Conservation (phyloP, 1,140 invertebrate species). For the Tribolium madens region DNA sequence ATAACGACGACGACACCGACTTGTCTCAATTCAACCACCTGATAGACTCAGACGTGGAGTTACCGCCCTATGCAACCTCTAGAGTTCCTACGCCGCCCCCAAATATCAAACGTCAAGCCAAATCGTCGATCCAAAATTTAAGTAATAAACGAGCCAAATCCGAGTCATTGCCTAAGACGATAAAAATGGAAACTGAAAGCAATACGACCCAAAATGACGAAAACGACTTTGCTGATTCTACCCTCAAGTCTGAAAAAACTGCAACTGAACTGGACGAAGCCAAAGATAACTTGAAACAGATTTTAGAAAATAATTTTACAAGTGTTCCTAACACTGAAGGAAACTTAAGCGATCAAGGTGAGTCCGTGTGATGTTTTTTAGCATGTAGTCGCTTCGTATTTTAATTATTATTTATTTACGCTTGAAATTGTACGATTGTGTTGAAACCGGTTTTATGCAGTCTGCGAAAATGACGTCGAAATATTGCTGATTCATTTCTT, state of each 20-base stretch:
- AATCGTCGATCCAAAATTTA: slow-evolving; percentile 34
- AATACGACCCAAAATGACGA: slow-evolving; percentile 39
- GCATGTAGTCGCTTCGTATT: slow-evolving; percentile 37
- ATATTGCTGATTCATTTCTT: background rate
- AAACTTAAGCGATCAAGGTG: slow-evolving; percentile 52
- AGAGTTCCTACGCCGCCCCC: slow-evolving; percentile 24
- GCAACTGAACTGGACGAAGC: slow-evolving; percentile 27
- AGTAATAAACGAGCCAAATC: slow-evolving; percentile 53
- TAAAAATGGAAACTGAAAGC: slow-evolving; percentile 23
- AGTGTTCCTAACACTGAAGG: slow-evolving; percentile 1
- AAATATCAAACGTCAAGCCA: slow-evolving; percentile 43
- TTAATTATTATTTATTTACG: slow-evolving; percentile 23
- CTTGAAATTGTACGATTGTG: slow-evolving; percentile 8
- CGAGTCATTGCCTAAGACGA: slow-evolving; percentile 16
- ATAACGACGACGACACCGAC: slow-evolving; percentile 56
- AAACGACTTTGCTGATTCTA: slow-evolving; percentile 36
- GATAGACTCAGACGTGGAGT: slow-evolving; percentile 53
- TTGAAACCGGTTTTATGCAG: background rate
- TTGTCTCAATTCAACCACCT: slow-evolving; percentile 50
- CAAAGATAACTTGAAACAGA: slow-evolving; percentile 43
- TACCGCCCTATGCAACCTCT: slow-evolving; percentile 37
- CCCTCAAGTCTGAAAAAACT: background rate
- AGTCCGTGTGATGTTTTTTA: slow-evolving; percentile 27
- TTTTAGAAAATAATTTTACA: slow-evolving; percentile 42
- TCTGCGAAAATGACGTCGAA: background rate